These are phyloP conservation scores for Nibea albiflora DNA, from an alignment of 2,113 vertebrate species.

Conservation along the genomic window DNA sequence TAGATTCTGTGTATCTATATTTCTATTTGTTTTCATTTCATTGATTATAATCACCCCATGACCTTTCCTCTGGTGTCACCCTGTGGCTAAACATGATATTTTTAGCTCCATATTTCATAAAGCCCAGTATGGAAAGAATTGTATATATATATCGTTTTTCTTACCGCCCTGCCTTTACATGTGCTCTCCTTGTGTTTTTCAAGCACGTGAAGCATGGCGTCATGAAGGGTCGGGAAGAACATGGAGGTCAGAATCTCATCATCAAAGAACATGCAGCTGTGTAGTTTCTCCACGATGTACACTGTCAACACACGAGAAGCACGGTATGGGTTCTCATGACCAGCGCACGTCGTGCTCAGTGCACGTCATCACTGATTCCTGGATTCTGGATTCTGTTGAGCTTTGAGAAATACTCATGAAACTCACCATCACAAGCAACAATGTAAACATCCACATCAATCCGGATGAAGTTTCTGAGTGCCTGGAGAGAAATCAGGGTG, in stretches of 20 bases:
- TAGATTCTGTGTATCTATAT: too few relatives aligned
- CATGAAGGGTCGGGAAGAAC: constrained; percentile 90
- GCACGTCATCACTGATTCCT: constrained; percentile 54
- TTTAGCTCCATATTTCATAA: background rate
- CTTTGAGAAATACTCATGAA: constrained; percentile 63
- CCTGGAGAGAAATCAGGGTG: constrained; percentile 74
- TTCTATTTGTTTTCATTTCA: background rate
- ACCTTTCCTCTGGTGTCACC: background rate
- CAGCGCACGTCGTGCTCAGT: background rate
- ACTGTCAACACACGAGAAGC: constrained; percentile 71
- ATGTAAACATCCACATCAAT: constrained; percentile 91
- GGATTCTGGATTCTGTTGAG: constrained; percentile 60
- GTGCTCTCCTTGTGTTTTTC: constrained; percentile 76
- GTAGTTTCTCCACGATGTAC: constrained; percentile 88
- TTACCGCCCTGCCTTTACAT: background rate
- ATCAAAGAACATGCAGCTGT: constrained; percentile 88
- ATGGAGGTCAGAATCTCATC: constrained; percentile 88
- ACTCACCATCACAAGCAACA: constrained; percentile 89
- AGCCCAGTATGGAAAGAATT: background rate
- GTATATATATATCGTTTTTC: background rate
- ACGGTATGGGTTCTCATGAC: background rate
- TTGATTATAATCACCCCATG: background rate
- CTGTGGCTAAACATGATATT: background rate
- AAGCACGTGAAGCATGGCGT: constrained; percentile 87
- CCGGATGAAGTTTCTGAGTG: constrained; percentile 89